Percentiles rank a stretch among this genome's conserved stretches.
Evolutionary conservation across 2,113 vertebrate genomes (phyloP).

Genomic region (Capricornis sumatraensis): DNA sequence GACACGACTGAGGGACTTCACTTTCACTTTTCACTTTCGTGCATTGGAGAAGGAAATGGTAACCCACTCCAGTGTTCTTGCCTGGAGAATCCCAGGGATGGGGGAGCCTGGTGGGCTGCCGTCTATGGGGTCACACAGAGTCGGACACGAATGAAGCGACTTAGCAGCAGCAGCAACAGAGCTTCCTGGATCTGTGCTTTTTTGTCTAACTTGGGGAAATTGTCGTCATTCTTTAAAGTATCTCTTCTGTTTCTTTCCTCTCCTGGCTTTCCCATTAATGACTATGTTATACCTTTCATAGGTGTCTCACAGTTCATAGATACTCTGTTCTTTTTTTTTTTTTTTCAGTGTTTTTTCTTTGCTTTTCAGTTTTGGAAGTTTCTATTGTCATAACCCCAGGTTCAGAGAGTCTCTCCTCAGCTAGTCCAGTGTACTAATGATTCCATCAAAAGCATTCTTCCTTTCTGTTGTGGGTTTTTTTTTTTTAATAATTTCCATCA

Average conservation of each 20-base stretch:
- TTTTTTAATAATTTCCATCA: neutral
- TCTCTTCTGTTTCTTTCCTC: neutral
- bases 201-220: neutral
- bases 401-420: neutral
- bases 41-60: too few relatives aligned
- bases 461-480: neutral
- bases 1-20: too few relatives aligned
- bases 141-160: too few relatives aligned
- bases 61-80: too few relatives aligned
- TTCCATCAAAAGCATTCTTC: neutral
- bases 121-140: too few relatives aligned
- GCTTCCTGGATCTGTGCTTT: neutral
- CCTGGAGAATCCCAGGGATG: too few relatives aligned
- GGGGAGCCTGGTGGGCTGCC: too few relatives aligned
- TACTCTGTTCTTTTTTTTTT: neutral
- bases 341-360: neutral
- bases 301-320: neutral
- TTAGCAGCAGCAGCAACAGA: neutral
- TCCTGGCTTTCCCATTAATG: neutral
- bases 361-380: neutral
- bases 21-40: too few relatives aligned
- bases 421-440: neutral
- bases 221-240: neutral
- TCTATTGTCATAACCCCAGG: neutral
- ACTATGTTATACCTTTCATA: too few relatives aligned